Conservation (phyloP, 2,797 vertebrate genomes). For the Rhynchonycteris naso region DNA sequence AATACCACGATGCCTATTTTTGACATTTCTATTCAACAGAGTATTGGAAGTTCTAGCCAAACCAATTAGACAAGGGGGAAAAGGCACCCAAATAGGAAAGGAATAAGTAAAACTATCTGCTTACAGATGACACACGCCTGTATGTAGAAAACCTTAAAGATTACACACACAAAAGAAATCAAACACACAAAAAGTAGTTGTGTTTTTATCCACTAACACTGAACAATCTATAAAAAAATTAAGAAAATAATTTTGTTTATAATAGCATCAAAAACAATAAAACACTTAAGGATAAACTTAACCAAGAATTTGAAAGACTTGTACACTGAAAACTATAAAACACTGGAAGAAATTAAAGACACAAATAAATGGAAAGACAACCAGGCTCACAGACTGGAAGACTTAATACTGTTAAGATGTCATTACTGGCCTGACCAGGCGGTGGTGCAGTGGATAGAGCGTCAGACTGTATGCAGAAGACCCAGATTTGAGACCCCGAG, state of each 20-base stretch:
- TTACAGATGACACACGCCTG: not conserved
- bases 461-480: too few relatives aligned
- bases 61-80: not conserved
- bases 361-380: constrained; percentile 19
- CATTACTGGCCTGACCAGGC: too few relatives aligned
- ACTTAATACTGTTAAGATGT: not conserved
- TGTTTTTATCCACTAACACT: not conserved
- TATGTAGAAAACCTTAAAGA: not conserved
- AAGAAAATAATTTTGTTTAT: constrained; percentile 31
- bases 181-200: not conserved
- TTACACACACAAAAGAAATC: constrained; percentile 19
- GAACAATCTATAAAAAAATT: not conserved
- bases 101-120: too few relatives aligned
- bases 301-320: not conserved
- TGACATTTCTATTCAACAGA: not conserved
- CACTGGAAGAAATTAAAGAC: constrained; percentile 6
- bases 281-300: not conserved
- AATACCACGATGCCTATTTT: not conserved
- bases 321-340: constrained; percentile 21
- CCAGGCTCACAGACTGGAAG: not conserved
- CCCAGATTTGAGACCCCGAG: too few relatives aligned
- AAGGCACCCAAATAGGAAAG: not conserved
- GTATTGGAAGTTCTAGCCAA: not conserved
- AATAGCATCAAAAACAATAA: not conserved
- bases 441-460: too few relatives aligned